Conservation (phyloP, 2,888 invertebrate genomes). For the Falcaria lacertinaria region DNA sequence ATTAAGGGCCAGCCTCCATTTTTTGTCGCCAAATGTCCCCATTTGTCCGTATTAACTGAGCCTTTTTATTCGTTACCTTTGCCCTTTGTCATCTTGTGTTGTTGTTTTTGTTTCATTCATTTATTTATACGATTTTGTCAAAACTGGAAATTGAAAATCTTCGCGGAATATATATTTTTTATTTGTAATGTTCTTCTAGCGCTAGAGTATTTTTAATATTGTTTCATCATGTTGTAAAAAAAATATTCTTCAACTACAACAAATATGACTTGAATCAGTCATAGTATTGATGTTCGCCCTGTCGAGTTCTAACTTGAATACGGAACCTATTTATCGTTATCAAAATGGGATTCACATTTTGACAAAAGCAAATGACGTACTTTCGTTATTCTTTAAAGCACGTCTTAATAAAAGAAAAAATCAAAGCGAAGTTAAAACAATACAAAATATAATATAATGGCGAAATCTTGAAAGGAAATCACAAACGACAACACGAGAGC, state of each 20-base stretch:
- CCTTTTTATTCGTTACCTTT: slow-evolving; percentile 45
- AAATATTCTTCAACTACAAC: too few species aligned
- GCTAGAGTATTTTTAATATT: too few species aligned
- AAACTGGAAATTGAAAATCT: not conserved
- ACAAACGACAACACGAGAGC: not conserved
- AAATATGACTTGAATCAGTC: too few species aligned
- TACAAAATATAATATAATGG: not conserved
- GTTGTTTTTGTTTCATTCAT: too few species aligned
- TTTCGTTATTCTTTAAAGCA: too few species aligned
- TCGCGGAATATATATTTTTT: not conserved
- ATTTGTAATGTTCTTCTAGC: not conserved
- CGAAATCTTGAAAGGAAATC: not conserved
- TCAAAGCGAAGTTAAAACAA: not conserved
- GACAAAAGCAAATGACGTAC: too few species aligned
- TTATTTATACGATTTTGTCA: slow-evolving; percentile 5
- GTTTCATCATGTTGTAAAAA: too few species aligned
- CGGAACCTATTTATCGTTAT: too few species aligned
- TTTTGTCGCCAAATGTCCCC: slow-evolving; percentile 57
- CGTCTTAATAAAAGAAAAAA: not conserved
- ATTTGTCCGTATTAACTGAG: slow-evolving; percentile 61
- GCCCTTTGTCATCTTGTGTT: slow-evolving; percentile 16
- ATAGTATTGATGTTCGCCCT: too few species aligned
- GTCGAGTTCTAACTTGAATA: too few species aligned
- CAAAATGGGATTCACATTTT: too few species aligned
- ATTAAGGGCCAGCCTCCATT: slow-evolving; percentile 59